Base-by-base conservation (phyloP, 2,113 vertebrate genomes). In the Coturnix japonica region DNA sequence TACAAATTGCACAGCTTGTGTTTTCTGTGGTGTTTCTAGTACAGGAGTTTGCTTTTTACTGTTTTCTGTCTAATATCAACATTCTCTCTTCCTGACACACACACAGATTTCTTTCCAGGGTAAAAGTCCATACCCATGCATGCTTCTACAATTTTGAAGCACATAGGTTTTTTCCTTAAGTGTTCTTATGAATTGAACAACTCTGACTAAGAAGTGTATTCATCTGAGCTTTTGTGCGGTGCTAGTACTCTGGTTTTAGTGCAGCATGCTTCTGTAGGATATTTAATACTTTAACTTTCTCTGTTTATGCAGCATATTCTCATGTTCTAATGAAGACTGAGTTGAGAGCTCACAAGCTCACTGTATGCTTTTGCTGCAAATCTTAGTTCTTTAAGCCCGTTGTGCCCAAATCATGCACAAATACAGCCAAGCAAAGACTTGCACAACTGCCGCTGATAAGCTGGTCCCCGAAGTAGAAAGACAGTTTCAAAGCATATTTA, bases 401-500 rank as follows among this genome's bases (percentile, higher is more conserved):
- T 57, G 66, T 8, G 31, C 9, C 26, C 4, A 7, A 23, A 30
- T 12, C 26, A 41, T 1, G 3, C 4, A 12, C 14, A 15, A 2
- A 18, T 0, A 7, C 6, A 79, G 54, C 16, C 25, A 72, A 73
- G 18, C 26, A 28, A 84, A 47, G 37, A 21, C 31, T 53, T 81
- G 12, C 33, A 67, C 61, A 78, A 35, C 20, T 94, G 85, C 69
- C 81, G n/a, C 10, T 87, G 33, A 11, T 69, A 67, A 89, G 7
- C 53, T 61, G 19, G 43, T 93, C 54, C 20, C 53, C 85, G 63
- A 26, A 49, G 79, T 14, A 61, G 16, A 79, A 44, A 21, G 20
- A 87, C 82, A 46, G 66, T 57, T 91, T 59, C 54, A 56, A 87
- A 61, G 57, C 13, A 47, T 59, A 85, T 87, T 66, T 65, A 53